Conservation (phyloP, 2,797 vertebrate species). For the Cyprinodon diabolis region DNA sequence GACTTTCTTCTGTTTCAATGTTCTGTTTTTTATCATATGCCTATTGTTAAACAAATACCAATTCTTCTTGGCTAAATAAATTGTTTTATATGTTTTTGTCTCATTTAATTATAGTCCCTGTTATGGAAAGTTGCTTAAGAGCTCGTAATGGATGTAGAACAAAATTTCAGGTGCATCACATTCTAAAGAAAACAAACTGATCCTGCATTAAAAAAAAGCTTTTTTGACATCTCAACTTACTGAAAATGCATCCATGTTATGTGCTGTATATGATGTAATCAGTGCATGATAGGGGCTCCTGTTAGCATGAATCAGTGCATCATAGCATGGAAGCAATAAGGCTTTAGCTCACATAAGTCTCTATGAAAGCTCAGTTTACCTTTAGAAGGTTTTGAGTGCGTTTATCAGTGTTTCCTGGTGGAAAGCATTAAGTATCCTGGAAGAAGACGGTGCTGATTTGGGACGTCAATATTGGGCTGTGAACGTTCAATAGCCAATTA, state of each 20-base stretch:
- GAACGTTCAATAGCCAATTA: too few relatives aligned
- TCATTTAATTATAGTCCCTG: not conserved
- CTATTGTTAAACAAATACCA: slow-evolving; percentile 1
- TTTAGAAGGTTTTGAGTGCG: too few relatives aligned
- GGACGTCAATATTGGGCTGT: too few relatives aligned
- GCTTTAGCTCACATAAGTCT: too few relatives aligned
- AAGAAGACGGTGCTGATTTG: too few relatives aligned
- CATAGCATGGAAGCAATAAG: not conserved
- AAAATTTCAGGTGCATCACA: not conserved
- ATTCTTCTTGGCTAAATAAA: slow-evolving; percentile 53
- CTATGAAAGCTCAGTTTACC: too few relatives aligned
- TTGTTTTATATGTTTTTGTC: not conserved
- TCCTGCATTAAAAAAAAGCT: too few relatives aligned
- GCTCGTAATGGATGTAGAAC: not conserved
- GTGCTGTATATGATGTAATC: not conserved
- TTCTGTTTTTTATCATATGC: not conserved
- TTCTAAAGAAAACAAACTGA: too few relatives aligned
- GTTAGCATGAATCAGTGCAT: not conserved
- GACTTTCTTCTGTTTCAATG: not conserved
- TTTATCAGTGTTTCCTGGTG: too few relatives aligned
- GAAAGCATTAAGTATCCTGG: too few relatives aligned
- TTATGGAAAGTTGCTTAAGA: not conserved
- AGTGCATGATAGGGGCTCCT: not conserved
- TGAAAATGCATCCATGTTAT: not conserved
- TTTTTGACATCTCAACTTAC: not conserved